Evolutionary conservation across 2,113 vertebrate genomes (phyloP).

Genomic region (Crotalus helleri): DNA sequence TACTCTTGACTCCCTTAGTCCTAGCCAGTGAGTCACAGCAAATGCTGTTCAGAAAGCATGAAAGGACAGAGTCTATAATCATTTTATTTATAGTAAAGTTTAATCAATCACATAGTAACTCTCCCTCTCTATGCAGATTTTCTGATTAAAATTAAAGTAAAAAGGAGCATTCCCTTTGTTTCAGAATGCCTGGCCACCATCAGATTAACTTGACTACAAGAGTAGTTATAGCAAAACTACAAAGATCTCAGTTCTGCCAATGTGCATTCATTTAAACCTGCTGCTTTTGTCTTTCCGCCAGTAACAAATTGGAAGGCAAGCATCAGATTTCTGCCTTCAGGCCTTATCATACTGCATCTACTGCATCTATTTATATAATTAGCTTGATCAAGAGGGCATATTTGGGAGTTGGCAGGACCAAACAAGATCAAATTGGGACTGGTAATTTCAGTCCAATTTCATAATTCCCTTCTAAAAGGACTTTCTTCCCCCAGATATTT

Average conservation of each 20-base stretch:
- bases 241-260: background rate
- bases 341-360: background rate
- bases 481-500: background rate
- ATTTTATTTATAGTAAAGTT: slow-evolving; percentile 28
- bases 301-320: background rate
- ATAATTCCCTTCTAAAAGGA: background rate
- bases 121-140: slow-evolving; percentile 11
- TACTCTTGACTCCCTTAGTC: background rate
- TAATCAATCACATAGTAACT: slow-evolving; percentile 19
- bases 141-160: background rate
- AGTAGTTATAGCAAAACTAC: background rate
- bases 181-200: background rate
- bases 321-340: background rate
- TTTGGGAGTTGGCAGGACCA: background rate
- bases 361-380: background rate
- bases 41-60: slow-evolving; percentile 5
- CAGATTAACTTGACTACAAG: slow-evolving; percentile 12
- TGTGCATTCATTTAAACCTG: accelerated
- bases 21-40: slow-evolving; percentile 5
- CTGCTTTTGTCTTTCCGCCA: background rate
- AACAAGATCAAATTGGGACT: background rate
- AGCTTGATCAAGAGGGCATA: background rate
- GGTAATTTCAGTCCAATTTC: background rate
- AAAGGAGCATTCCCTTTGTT: background rate
- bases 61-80: slow-evolving; percentile 23